Evolutionary conservation across 1,140 invertebrate genomes (phyloP), one percentile per base, ranked within the genome.

Genomic region (Musca vetustissima): DNA sequence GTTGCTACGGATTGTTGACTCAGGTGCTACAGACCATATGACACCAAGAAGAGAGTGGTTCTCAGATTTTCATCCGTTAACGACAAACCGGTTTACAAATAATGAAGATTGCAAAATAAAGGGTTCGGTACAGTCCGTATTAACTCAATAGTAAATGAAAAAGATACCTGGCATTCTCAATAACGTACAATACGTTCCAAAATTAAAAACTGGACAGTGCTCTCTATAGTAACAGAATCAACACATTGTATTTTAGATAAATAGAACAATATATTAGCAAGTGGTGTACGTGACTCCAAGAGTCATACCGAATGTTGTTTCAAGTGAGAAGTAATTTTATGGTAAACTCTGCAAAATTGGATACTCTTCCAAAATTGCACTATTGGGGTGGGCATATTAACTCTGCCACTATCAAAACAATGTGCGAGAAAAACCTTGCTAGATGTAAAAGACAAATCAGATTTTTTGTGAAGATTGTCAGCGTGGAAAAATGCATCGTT

Each of bases 401-500:
- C 24, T 66, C 67, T 21, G 65, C 65, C 32, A 69, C 72, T 21
- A 71, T 77, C 24, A 59, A 61, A 24, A 64, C 73, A 43, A 55
- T 75, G 21, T 17, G 71, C n/a, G 69, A 70, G 32, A 72, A 70
- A 47, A 67, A 69, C 15, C 68, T 68, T 32, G 67, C 72, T 64
- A 14, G 36, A 67, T 21, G 8, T 52, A n/a, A 50, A 24, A 7
- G 47, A 50, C 15, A 53, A 52, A 48, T 22, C 53, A 13, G 43
- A 72, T 22, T 67, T 69, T 80, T 48, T 78, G 77, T 71, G 74
- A 80, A 53, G 19, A 64, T 3, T 78, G 73, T 69, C 72, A 72
- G 19, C 49, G 70, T 11, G 74, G 76, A 14, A 82, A 85, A 82
- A 50, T 86, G 3, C 36, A n/a, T n/a, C n/a, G n/a, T n/a, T n/a